A percentile compares a stretch with the other conserved stretches of the same genome.
These are phyloP conservation scores for Maconellicoccus hirsutus DNA, from an alignment of 1,140 invertebrate species.

Conservation along the genomic window DNA sequence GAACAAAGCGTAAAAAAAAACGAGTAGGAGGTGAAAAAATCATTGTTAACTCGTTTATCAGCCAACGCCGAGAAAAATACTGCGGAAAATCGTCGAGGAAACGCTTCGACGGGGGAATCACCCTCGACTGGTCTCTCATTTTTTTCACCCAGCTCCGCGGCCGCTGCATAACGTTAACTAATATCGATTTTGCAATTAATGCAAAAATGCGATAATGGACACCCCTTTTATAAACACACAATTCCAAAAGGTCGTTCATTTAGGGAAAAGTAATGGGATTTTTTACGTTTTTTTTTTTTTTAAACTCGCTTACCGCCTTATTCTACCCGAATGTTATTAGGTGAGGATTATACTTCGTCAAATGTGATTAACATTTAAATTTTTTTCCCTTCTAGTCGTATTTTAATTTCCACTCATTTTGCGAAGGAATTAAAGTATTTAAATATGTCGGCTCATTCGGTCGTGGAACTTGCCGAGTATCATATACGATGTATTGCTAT, in stretches of 20 bases:
- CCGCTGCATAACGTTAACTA: conserved; percentile 22
- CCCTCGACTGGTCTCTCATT: conserved; percentile 9
- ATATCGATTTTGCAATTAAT: conserved; percentile 32
- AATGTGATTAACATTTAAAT: conserved; percentile 23
- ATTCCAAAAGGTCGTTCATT: conserved; percentile 12
- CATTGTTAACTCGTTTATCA: conserved; percentile 19
- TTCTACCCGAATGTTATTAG: conserved; percentile 15
- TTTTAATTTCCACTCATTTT: background rate
- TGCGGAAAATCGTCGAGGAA: conserved; percentile 1
- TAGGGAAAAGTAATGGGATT: conserved; percentile 21
- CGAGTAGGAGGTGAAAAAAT: conserved; percentile 20
- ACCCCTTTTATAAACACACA: conserved; percentile 20
- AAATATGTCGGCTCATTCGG: too few relatives aligned
- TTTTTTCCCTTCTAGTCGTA: conserved; percentile 2
- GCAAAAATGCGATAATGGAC: conserved; percentile 30
- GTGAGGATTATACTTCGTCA: conserved; percentile 18
- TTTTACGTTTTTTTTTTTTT: conserved; percentile 6
- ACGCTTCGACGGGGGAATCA: conserved; percentile 1
- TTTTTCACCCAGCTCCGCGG: background rate
- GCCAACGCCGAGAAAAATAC: background rate
- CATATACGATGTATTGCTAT: too few relatives aligned
- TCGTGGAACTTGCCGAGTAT: too few relatives aligned
- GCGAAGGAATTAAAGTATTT: conserved; percentile 13
- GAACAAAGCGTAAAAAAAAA: background rate
- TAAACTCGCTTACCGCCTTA: background rate